Percentiles rank a stretch among this genome's conserved stretches.
phyloP scores from a whole-genome alignment of 2,113 vertebrate species.

The Cranoglanis bouderius region DNA sequence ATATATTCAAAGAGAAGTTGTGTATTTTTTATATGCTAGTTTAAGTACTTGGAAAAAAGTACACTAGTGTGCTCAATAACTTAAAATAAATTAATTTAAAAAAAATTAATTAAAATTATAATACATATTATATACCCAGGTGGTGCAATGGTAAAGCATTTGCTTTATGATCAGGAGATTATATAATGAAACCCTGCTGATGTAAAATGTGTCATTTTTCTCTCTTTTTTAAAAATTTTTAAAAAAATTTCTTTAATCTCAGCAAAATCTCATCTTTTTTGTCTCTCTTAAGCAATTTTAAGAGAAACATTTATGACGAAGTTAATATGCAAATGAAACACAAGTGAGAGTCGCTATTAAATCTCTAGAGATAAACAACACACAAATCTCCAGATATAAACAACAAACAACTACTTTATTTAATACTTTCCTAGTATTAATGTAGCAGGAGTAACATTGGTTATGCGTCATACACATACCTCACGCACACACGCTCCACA shows the following conservation, averaged over 20 bases:
- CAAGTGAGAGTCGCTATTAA: neutral
- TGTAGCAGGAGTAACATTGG: slow-evolving; percentile 2
- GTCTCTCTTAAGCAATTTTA: neutral
- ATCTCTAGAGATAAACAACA: neutral
- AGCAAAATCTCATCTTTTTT: neutral
- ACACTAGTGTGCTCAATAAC: neutral
- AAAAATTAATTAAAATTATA: too few relatives aligned
- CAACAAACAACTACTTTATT: too few relatives aligned
- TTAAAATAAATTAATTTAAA: neutral
- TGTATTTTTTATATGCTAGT: neutral
- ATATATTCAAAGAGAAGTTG: neutral
- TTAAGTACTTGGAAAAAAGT: neutral
- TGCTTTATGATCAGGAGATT: neutral
- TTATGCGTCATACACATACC: slow-evolving; percentile 1
- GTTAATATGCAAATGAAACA: neutral
- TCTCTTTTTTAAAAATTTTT: too few relatives aligned
- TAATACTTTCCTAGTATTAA: neutral
- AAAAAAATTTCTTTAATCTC: neutral
- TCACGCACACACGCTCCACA: slow-evolving; percentile 13
- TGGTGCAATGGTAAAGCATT: neutral
- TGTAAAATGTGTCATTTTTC: neutral
- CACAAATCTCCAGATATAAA: neutral
- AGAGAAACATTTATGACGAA: neutral
- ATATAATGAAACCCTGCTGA: neutral
- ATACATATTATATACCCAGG: neutral